A percentile compares a stretch with the other conserved stretches of the same genome.
Conservation (phyloP, 2,797 vertebrate genomes). For the Spatula versicolor region DNA sequence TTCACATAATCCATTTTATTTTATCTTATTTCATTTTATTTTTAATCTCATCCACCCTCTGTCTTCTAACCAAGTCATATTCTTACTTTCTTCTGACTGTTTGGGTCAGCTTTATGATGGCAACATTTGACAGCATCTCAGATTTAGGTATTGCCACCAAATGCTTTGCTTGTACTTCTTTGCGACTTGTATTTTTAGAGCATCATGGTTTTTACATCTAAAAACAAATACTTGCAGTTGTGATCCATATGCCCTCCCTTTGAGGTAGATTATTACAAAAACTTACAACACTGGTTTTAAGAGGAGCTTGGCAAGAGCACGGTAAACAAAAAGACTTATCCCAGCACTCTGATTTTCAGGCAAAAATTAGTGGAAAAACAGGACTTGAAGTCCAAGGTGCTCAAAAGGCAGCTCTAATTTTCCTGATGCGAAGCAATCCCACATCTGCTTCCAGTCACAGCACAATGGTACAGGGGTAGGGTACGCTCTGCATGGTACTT, state of each 20-base stretch:
- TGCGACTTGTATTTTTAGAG: not conserved
- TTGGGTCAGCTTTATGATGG: not conserved
- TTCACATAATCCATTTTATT: slow-evolving; percentile 59
- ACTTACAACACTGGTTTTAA: not conserved
- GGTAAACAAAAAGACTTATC: not conserved
- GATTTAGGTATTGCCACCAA: not conserved
- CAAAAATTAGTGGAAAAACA: not conserved
- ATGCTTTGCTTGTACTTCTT: not conserved
- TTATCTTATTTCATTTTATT: slow-evolving; percentile 21
- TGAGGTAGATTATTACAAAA: not conserved
- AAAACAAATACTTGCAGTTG: not conserved
- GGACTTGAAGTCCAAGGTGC: not conserved
- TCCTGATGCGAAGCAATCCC: too few relatives aligned
- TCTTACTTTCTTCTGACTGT: not conserved
- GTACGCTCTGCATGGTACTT: too few relatives aligned
- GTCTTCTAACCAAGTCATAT: not conserved
- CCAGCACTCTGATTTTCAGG: not conserved
- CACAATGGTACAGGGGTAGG: too few relatives aligned
- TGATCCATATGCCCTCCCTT: not conserved
- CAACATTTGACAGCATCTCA: not conserved
- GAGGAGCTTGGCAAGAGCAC: not conserved
- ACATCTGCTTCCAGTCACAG: too few relatives aligned
- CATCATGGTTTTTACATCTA: not conserved
- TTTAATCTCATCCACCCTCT: slow-evolving; percentile 32
- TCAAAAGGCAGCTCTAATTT: not conserved